Conservation (phyloP, 2,888 invertebrate species). For the Lasioglossum figueresi region DNA sequence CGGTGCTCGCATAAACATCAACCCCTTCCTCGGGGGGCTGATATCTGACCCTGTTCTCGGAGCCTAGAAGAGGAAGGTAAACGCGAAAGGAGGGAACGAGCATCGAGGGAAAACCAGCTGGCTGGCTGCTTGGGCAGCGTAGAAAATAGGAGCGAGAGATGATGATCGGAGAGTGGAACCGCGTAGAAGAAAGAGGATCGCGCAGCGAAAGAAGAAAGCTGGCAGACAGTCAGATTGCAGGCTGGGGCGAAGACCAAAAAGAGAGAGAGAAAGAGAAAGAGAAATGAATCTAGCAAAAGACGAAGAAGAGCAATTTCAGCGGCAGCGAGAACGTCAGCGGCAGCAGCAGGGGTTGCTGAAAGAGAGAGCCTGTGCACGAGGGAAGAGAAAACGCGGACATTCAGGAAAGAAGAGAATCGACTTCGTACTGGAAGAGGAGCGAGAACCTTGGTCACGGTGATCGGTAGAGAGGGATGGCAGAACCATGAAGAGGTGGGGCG, state of each 20-base stretch:
- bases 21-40: background rate
- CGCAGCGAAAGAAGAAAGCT: slow-evolving; percentile 68
- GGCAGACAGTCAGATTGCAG: slow-evolving; percentile 70
- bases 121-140: slow-evolving; percentile 14
- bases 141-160: slow-evolving; percentile 40
- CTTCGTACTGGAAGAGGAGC: slow-evolving; percentile 38
- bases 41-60: background rate
- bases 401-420: slow-evolving; percentile 62
- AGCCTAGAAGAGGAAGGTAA: background rate
- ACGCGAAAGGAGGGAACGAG: background rate
- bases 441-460: slow-evolving; percentile 43
- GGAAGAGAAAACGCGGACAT: slow-evolving; percentile 51
- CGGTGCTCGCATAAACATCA: slow-evolving; percentile 2
- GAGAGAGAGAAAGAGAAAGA: background rate
- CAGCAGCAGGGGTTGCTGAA: slow-evolving; percentile 74
- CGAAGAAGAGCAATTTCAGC: slow-evolving; percentile 46
- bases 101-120: slow-evolving; percentile 23
- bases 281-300: slow-evolving; percentile 3
- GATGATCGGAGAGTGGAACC: slow-evolving; percentile 54
- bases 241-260: slow-evolving; percentile 6
- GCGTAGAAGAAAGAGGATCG: slow-evolving; percentile 50
- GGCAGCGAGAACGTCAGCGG: slow-evolving; percentile 53
- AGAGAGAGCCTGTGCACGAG: slow-evolving; percentile 65
- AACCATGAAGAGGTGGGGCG: slow-evolving; percentile 50
- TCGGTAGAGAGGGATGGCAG: slow-evolving; percentile 15